Evolutionary conservation across 1,140 invertebrate species (phyloP).

Genomic region (Drosophila miranda): DNA sequence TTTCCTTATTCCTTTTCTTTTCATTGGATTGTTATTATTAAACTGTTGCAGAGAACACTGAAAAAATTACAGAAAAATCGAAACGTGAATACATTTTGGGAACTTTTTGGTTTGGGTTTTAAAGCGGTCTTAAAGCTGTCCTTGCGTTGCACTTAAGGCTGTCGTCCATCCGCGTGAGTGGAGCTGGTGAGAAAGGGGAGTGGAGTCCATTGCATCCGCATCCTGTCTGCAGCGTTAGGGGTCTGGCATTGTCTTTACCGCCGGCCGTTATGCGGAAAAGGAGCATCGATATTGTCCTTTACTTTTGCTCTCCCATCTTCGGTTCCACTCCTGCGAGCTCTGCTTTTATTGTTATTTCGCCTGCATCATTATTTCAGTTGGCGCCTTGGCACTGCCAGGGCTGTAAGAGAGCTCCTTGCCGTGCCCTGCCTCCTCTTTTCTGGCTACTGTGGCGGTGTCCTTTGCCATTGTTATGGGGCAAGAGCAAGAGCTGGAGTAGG

Average conservation of each 20-base stretch:
- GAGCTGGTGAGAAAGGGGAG: background rate
- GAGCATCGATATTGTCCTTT: constrained; percentile 35
- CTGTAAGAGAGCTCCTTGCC: constrained; percentile 22
- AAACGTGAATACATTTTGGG: background rate
- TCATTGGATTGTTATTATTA: background rate
- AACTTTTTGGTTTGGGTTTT: background rate
- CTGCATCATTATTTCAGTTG: constrained; percentile 79
- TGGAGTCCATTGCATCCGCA: constrained; percentile 34
- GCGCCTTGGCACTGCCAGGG: constrained; percentile 56
- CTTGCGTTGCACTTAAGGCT: background rate
- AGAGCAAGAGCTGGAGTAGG: too few relatives aligned
- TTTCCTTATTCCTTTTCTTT: constrained; percentile 6
- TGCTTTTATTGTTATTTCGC: constrained; percentile 76
- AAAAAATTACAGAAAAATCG: background rate
- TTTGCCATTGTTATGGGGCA: constrained; percentile 53
- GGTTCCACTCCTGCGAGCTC: constrained; percentile 14
- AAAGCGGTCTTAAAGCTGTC: constrained; percentile 7
- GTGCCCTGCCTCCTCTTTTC: background rate
- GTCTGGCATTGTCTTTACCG: constrained; percentile 50
- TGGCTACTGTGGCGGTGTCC: constrained; percentile 46
- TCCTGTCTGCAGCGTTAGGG: constrained; percentile 25
- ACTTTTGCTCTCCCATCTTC: constrained; percentile 5
- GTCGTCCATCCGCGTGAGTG: constrained; percentile 1
- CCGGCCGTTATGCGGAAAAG: constrained; percentile 14
- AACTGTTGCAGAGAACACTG: background rate